Evolutionary conservation across 1,140 invertebrate species (phyloP), one percentile per base, ranked within the genome.

Genomic region (Drosophila ogumai): DNA sequence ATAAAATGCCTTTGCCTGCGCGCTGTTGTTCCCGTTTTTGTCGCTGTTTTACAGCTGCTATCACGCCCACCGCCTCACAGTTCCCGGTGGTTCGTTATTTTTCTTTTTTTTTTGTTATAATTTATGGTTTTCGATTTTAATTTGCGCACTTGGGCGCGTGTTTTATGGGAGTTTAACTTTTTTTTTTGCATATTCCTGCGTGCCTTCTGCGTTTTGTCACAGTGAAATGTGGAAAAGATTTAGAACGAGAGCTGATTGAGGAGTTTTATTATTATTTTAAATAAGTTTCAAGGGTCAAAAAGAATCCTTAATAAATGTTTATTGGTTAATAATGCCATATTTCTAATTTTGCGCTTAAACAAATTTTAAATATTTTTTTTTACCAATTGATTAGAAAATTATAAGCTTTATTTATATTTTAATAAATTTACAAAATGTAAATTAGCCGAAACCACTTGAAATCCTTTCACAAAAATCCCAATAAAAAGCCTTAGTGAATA

Each of bases 71-170:
- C 36, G 31, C 34, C 50, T 15, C 13, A 8, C 19, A 17, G 19
- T 63, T 74, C 41, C 40, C n/a, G 15, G 0, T 57, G 43, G 19
- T 56, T 43, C 38, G 32, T 41, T 6, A n/a, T 12, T 15, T 44
- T 46, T 28, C 3, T 25, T 44, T 22, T 28, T 40, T 52, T 38
- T 67, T 44, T 56, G 19, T 36, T 59, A 77, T 87, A 87, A 87
- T 87, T 87, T 87, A 87, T 87, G 85, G 76, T 71, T 77, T 80
- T 80, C 73, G 84, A 84, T 87, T 87, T 87, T 87, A 87, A 87
- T 87, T 87, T 87, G 71, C 60, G 73, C 76, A 87, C 74, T 87
- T 82, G 66, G 65, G 19, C 58, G 65, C 76, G 31, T 82, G 54
- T 88, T 88, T 86, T 88, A 88, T 88, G 66, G 56, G 38, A 55